Conservation (phyloP, 1,140 invertebrate species). For the Tyrophagus putrescentiae region DNA sequence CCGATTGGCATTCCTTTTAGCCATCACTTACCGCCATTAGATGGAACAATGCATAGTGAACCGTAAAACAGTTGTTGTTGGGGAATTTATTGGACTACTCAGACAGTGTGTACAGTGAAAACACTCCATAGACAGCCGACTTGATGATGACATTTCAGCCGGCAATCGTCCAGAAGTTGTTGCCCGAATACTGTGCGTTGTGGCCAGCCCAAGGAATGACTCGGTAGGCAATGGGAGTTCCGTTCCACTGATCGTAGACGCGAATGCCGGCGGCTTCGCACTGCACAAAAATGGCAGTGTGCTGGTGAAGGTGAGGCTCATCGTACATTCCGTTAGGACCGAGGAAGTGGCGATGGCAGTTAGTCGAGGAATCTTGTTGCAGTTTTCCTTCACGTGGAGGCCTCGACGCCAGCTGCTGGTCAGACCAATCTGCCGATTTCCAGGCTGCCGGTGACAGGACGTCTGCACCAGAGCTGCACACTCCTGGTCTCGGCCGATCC, state of each 20-base stretch:
- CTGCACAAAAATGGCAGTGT: conserved; percentile 16
- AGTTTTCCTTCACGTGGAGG: conserved; percentile 15
- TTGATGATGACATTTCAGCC: too few species aligned
- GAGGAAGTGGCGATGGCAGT: conserved; percentile 18
- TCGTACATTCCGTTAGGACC: conserved; percentile 16
- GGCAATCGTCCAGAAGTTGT: conserved; percentile 15
- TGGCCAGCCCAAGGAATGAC: conserved; percentile 2
- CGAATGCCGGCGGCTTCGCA: background rate
- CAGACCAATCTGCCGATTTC: conserved; percentile 11
- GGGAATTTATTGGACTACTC: too few species aligned
- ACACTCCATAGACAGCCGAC: too few species aligned
- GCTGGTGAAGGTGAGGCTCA: conserved; percentile 18
- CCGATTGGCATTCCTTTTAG: too few species aligned
- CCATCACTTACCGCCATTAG: too few species aligned
- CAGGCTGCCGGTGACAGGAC: conserved; percentile 12
- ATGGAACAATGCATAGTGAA: too few species aligned
- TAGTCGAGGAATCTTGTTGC: conserved; percentile 4
- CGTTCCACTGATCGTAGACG: conserved; percentile 16
- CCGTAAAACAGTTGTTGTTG: too few species aligned
- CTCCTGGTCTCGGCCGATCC: conserved; percentile 7
- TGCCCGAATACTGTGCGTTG: background rate
- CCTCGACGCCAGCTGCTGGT: conserved; percentile 14
- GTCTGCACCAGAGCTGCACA: conserved; percentile 19
- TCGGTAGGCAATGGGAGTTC: conserved; percentile 1
- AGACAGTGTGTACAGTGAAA: too few species aligned